phyloP scores from a whole-genome alignment of 2,113 vertebrate genomes.

The Redunca redunca region DNA sequence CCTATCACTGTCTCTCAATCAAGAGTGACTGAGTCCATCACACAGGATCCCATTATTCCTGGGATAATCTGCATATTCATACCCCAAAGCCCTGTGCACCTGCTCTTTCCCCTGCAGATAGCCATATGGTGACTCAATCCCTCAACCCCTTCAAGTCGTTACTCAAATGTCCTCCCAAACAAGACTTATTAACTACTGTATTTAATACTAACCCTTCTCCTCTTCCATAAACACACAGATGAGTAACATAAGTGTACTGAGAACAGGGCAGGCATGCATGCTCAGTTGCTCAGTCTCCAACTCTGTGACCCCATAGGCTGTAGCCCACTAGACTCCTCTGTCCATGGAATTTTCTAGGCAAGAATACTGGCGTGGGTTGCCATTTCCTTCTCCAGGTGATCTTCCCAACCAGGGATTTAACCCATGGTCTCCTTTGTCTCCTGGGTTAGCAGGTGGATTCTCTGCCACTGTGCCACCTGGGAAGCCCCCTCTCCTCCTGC shows the following conservation, averaged over 20 bases:
- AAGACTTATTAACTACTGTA: neutral
- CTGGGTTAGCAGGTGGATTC: neutral
- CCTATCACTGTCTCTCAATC: neutral
- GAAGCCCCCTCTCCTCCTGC: neutral
- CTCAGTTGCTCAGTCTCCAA: neutral
- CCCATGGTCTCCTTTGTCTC: neutral
- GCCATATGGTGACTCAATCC: neutral
- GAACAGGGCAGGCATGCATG: neutral
- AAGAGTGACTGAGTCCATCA: neutral
- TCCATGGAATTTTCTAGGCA: neutral
- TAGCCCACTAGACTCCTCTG: neutral
- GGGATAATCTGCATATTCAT: neutral
- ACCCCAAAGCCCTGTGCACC: neutral
- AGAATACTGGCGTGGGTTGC: neutral
- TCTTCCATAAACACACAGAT: neutral
- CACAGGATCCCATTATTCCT: neutral
- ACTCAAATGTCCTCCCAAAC: neutral
- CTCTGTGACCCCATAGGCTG: neutral
- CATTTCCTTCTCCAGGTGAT: rapidly evolving
- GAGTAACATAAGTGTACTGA: neutral
- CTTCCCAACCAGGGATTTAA: neutral
- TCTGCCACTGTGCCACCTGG: neutral
- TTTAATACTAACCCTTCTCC: neutral
- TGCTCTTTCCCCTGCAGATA: neutral
- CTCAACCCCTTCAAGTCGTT: neutral